A percentile compares a stretch with the other conserved stretches of the same genome.
Conservation (phyloP, 2,797 vertebrate species). For the Podargus strigoides region DNA sequence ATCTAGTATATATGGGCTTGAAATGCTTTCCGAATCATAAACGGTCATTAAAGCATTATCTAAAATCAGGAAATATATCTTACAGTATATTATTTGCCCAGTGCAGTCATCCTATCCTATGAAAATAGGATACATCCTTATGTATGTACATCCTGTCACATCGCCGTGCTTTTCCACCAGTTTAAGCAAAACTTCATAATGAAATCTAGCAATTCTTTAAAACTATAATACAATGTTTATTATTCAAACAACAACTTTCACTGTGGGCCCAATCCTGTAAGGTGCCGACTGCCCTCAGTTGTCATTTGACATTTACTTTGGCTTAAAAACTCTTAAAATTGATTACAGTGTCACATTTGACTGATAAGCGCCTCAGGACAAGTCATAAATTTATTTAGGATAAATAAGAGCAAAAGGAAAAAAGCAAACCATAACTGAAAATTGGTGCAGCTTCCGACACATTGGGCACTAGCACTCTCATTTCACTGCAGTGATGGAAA, state of each 20-base stretch:
- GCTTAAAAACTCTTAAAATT: not conserved
- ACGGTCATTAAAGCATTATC: slow-evolving; percentile 12
- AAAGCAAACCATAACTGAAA: not conserved
- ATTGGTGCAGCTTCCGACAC: not conserved
- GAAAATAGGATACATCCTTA: not conserved
- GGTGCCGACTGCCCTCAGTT: not conserved
- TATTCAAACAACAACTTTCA: not conserved
- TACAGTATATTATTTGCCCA: not conserved
- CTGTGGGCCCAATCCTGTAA: not conserved
- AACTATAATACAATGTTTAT: not conserved
- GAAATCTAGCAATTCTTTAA: not conserved
- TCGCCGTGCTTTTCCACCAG: not conserved
- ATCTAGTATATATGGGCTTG: slow-evolving; percentile 34
- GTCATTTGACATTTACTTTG: not conserved
- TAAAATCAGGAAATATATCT: not conserved
- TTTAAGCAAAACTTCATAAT: not conserved
- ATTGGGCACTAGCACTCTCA: not conserved
- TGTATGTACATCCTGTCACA: not conserved
- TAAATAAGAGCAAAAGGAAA: not conserved
- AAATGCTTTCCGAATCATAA: slow-evolving; percentile 50
- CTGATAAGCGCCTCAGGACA: not conserved
- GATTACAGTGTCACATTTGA: not conserved
- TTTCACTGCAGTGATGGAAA: not conserved
- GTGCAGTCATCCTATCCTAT: not conserved
- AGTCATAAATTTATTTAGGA: not conserved